Base-by-base conservation (phyloP, 2,888 invertebrate genomes). In the Bimastos eiseni region DNA sequence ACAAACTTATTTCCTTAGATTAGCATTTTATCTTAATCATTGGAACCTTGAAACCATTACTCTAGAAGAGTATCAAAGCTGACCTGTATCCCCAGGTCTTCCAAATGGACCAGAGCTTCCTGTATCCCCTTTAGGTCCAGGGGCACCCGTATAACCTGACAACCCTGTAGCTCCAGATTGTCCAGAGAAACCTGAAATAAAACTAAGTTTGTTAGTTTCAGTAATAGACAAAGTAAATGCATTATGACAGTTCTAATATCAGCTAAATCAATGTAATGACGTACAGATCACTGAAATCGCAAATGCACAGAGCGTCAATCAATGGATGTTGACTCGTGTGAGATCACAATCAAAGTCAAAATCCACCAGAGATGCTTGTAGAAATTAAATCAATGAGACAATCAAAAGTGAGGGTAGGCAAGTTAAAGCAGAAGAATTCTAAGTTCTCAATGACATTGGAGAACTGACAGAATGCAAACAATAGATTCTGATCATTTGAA, bases 101-200 rank as follows among this genome's bases (percentile, higher is more conserved):
- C 70, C 70, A n/a, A n/a, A 30, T 70, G 70, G n/a, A 70, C 70
- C 70, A 70, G 70, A 70, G 70, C 17, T 70, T 70, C 88, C 90
- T 11, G 88, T 30, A 91, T 90, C 55, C n/a, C 88, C 90, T 44
- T 86, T 86, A 37, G 36, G 86, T 21, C 88, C 90, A 44, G 36
- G 88, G 17, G 30, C 4, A 24, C 89, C 90, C 36, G 89, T 44
- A n/a, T 15, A 19, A 33, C 90, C 90, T 88, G 70, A 55, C 30
- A 36, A 37, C 70, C 92, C 92, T 24, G 90, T 41, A 24, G 36
- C n/a, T 17, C 92, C 92, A 84, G 34, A 38, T 49, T 37, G 70
- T 11, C 92, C 92, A 36, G 41, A 15, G 15, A n/a, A 37, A 83
- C 92, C 92, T 36, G 89, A 30, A 37, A 30, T 37, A 86, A 24